Percentiles rank a stretch among this genome's conserved stretches.
Evolutionary conservation across 2,113 vertebrate species (phyloP).

Genomic region (Corvus hawaiiensis): DNA sequence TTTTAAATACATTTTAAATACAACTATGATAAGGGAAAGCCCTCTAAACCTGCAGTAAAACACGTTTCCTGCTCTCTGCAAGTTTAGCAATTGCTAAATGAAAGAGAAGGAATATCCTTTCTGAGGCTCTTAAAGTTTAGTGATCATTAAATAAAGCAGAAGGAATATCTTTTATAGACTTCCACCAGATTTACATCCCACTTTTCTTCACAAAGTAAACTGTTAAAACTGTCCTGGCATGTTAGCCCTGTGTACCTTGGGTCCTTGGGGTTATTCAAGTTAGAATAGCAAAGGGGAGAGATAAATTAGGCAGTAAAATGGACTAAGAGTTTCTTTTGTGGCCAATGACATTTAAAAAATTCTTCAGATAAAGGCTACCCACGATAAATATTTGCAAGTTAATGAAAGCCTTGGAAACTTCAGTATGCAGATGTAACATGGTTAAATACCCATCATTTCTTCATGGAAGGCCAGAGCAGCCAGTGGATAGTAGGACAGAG

Average conservation of each 20-base stretch:
- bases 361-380: slow-evolving; percentile 44
- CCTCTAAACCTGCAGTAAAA: not conserved
- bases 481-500: not conserved
- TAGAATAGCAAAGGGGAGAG: not conserved
- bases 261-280: slow-evolving; percentile 7
- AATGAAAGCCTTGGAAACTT: slow-evolving; percentile 42
- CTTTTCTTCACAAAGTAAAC: slow-evolving; percentile 30
- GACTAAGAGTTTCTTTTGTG: slow-evolving; percentile 48
- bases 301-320: slow-evolving; percentile 58
- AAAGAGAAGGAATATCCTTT: not conserved
- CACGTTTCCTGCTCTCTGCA: not conserved
- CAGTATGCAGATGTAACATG: not conserved
- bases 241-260: slow-evolving; percentile 13
- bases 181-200: not conserved
- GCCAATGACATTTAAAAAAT: slow-evolving; percentile 53
- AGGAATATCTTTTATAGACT: not conserved
- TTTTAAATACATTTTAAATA: not conserved
- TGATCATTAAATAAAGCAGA: not conserved
- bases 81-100: not conserved
- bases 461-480: not conserved
- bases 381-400: slow-evolving; percentile 58
- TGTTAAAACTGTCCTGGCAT: not conserved
- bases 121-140: not conserved
- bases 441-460: not conserved
- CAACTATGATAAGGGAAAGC: not conserved